Conservation (phyloP, 2,797 vertebrate genomes). For the Sebastolobus alascanus region DNA sequence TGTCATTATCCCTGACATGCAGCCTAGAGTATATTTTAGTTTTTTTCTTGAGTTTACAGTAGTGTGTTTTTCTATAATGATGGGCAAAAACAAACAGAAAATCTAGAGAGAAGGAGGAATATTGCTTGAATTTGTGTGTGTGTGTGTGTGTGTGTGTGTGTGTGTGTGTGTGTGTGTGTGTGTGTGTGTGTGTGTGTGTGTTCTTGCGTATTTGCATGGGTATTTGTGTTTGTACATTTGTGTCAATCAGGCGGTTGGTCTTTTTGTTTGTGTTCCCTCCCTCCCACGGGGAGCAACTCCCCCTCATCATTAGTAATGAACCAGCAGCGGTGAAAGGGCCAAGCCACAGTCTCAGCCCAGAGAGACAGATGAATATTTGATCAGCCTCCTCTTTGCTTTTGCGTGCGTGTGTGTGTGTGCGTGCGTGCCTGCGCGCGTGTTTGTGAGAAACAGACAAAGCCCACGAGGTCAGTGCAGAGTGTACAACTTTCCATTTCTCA, state of each 20-base stretch:
- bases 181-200: background rate
- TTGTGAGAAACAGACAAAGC: conserved; percentile 15
- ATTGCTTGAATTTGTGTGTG: background rate
- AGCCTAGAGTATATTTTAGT: background rate
- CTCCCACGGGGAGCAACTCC: conserved; percentile 50
- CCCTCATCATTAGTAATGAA: conserved; percentile 76
- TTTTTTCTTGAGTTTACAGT: background rate
- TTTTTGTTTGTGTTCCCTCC: conserved; percentile 59
- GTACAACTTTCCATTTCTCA: conserved; percentile 45
- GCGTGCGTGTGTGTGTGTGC: background rate
- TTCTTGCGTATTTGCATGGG: background rate
- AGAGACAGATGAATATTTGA: conserved; percentile 77
- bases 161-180: background rate
- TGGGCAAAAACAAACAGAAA: background rate
- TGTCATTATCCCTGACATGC: conserved; percentile 8
- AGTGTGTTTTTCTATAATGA: conserved; percentile 2
- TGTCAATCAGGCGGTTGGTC: conserved; percentile 60
- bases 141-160: background rate
- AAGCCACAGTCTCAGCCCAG: conserved; percentile 61
- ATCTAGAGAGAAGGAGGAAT: background rate
- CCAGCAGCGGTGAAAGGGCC: conserved; percentile 61
- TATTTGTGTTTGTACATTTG: conserved; percentile 24
- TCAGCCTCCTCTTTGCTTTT: conserved; percentile 56
- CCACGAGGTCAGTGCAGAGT: conserved; percentile 41
- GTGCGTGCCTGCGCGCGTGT: background rate